These are phyloP conservation scores for Myotis myotis DNA, from an alignment of 2,797 vertebrate species.

Conservation along the genomic window DNA sequence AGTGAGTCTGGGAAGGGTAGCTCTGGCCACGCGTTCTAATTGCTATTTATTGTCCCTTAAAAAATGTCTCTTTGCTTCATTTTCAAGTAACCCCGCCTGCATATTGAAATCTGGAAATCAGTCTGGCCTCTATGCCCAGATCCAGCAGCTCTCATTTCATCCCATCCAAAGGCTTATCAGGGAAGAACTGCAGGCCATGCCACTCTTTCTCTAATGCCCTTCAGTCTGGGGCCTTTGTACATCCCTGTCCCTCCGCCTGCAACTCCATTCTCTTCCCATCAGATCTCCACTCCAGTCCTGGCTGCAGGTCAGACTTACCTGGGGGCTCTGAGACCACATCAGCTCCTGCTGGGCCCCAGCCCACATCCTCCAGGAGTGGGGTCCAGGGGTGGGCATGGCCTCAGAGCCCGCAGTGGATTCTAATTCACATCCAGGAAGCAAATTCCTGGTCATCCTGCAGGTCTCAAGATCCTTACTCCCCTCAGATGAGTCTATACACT, in stretches of 20 bases:
- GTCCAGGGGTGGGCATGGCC: not conserved
- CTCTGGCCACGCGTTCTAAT: conserved; percentile 61
- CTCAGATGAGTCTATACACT: no score
- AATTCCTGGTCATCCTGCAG: not conserved
- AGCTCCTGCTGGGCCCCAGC: not conserved
- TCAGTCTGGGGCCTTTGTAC: not conserved
- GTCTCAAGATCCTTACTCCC: not conserved
- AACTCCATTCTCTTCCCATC: not conserved
- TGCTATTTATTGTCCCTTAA: conserved; percentile 70
- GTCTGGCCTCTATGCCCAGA: not conserved
- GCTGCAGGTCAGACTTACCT: not conserved
- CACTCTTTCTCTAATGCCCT: not conserved
- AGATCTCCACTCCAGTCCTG: fast-evolving
- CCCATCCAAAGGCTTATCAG: not conserved
- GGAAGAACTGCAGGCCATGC: not conserved
- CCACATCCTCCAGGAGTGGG: not conserved
- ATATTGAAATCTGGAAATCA: not conserved
- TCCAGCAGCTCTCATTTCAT: not conserved
- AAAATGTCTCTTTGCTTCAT: conserved; percentile 51
- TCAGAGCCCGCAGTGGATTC: not conserved
- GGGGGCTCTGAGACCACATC: not conserved
- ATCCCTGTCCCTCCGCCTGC: not conserved
- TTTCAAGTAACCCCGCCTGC: conserved; percentile 53
- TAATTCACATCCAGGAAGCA: not conserved
- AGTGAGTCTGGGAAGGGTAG: conserved; percentile 9